phyloP scores from a whole-genome alignment of 2,113 vertebrate species.

The Pelodiscus sinensis region DNA sequence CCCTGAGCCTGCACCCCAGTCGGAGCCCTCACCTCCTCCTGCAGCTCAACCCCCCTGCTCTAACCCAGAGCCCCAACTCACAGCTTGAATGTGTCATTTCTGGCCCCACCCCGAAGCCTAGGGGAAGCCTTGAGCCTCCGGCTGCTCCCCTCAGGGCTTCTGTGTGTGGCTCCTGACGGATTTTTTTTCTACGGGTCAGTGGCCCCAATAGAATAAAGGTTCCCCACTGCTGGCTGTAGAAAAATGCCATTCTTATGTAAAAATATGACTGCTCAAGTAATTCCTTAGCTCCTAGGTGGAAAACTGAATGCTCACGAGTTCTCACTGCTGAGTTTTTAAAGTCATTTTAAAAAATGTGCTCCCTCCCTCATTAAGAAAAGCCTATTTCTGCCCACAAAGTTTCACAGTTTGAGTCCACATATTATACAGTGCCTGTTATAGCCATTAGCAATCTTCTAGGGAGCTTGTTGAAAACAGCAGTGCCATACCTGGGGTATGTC shows the following conservation, averaged over 20 bases:
- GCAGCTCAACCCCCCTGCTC: no score
- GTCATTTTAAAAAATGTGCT: not conserved
- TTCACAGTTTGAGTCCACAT: conserved; percentile 57
- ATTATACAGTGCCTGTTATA: conserved; percentile 43
- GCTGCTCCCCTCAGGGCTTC: no score
- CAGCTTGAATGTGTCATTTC: no score
- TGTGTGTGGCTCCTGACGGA: no score
- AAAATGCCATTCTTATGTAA: conserved; percentile 33
- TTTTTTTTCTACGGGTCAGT: no score
- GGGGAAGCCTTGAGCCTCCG: no score
- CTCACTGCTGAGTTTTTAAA: conserved; percentile 1
- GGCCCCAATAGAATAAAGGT: no score
- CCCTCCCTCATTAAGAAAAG: conserved; percentile 28
- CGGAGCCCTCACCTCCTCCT: no score
- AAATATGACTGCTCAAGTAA: conserved; percentile 58
- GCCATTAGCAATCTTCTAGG: conserved; percentile 50
- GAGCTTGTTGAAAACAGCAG: conserved; percentile 47
- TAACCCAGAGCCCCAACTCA: no score
- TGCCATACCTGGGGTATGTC: conserved; percentile 10
- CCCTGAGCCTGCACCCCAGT: no score
- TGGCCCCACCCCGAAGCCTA: no score
- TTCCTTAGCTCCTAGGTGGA: conserved; percentile 38
- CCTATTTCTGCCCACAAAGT: not conserved
- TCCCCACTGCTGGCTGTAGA: not conserved
- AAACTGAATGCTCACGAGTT: conserved; percentile 65